Evolutionary conservation across 2,797 vertebrate species (phyloP).

Genomic region (Hemibagrus guttatus): DNA sequence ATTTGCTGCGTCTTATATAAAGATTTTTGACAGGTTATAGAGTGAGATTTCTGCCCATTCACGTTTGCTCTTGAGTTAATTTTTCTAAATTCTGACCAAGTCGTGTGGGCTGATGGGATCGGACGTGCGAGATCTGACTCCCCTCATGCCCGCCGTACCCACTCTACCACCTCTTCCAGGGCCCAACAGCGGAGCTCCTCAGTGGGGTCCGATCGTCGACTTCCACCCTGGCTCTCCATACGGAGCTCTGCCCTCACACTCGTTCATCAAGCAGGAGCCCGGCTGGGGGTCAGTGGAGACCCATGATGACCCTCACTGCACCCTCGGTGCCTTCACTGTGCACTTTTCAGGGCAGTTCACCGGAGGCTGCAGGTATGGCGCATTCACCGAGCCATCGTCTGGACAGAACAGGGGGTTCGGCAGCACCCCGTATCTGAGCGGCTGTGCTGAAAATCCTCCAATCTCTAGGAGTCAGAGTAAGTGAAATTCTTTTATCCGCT

Average conservation of each 20-base stretch:
- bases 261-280: slow-evolving; percentile 97
- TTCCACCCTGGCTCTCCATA: slow-evolving; percentile 86
- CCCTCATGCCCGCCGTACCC: slow-evolving; percentile 82
- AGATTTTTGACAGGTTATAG: neutral
- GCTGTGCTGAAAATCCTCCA: slow-evolving; percentile 87
- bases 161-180: slow-evolving; percentile 83
- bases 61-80: neutral
- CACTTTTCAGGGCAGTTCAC: slow-evolving; percentile 96
- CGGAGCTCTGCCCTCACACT: slow-evolving; percentile 84
- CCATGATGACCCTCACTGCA: slow-evolving; percentile 89
- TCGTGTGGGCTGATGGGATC: slow-evolving; percentile 79
- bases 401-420: slow-evolving; percentile 87
- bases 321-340: slow-evolving; percentile 92
- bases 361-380: slow-evolving; percentile 87
- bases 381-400: slow-evolving; percentile 82
- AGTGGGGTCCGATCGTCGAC: slow-evolving; percentile 90
- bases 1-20: neutral
- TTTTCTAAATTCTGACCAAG: slow-evolving; percentile 72
- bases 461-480: slow-evolving; percentile 88
- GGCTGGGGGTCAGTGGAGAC: slow-evolving; percentile 86
- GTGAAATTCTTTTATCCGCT: slow-evolving; percentile 33
- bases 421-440: slow-evolving; percentile 85
- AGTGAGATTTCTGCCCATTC: neutral
- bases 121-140: slow-evolving; percentile 87
- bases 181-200: slow-evolving; percentile 82